These are phyloP conservation scores for Sesamia nonagrioides DNA, from an alignment of 1,140 invertebrate species.

Conservation along the genomic window DNA sequence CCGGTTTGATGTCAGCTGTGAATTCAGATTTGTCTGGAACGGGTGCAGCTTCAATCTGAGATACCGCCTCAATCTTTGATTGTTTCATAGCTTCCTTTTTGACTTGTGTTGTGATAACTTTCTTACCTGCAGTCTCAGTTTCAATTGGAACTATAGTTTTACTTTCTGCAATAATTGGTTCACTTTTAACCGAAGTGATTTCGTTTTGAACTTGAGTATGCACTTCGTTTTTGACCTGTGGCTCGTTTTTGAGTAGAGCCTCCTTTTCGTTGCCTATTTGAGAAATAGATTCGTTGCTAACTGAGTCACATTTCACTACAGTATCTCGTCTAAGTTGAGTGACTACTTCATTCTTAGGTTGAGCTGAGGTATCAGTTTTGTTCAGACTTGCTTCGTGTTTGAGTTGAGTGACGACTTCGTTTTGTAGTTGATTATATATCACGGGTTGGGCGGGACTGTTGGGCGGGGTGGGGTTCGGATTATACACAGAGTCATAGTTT, in stretches of 20 bases:
- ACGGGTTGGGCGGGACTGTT: constrained; percentile 33
- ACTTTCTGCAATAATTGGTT: background rate
- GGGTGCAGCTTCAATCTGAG: background rate
- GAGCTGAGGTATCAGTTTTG: background rate
- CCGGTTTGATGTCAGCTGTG: background rate
- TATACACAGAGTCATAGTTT: constrained; percentile 78
- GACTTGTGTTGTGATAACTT: constrained; percentile 5
- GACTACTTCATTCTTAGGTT: background rate
- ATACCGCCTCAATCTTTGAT: background rate
- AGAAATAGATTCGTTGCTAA: background rate
- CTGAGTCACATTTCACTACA: background rate
- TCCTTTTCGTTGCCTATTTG: background rate
- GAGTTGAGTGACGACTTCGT: constrained; percentile 18
- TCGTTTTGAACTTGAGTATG: constrained; percentile 4
- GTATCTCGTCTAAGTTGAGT: background rate
- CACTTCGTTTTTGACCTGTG: background rate
- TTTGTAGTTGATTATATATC: constrained; percentile 6
- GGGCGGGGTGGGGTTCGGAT: constrained; percentile 56
- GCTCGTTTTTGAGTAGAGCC: background rate
- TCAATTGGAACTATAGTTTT: background rate
- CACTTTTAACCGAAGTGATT: background rate
- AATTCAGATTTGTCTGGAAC: background rate
- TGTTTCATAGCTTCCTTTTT: constrained; percentile 12
- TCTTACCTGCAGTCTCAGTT: background rate
- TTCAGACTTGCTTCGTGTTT: background rate